A percentile compares a stretch with the other conserved stretches of the same genome.
Evolutionary conservation across 2,888 invertebrate genomes (phyloP).

Genomic region (Petrophora chlorosata): DNA sequence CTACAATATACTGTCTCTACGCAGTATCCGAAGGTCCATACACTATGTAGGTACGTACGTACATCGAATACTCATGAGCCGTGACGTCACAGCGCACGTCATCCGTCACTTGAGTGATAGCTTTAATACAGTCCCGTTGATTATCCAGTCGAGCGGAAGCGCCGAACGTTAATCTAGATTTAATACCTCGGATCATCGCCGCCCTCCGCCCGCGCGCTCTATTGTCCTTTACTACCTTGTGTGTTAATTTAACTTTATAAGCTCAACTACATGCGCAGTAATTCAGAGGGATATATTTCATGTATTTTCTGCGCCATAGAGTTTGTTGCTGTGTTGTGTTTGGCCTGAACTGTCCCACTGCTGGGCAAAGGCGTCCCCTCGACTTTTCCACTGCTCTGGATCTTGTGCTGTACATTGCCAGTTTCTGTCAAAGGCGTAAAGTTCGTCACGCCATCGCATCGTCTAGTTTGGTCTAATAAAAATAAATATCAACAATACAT

Average conservation of each 20-base stretch:
- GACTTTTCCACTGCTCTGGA: no score
- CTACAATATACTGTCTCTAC: no score
- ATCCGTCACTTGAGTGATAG: constrained; percentile 78
- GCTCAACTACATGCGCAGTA: constrained; percentile 14
- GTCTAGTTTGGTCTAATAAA: no score
- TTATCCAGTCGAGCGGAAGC: constrained; percentile 74
- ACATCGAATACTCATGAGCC: constrained; percentile 30
- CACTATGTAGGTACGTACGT: constrained; percentile 37
- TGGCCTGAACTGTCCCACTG: no score
- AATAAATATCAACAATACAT: no score
- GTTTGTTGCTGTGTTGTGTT: no score
- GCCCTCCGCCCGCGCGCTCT: constrained; percentile 42
- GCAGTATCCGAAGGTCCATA: no score
- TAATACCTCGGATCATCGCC: constrained; percentile 75
- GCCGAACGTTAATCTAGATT: constrained; percentile 80
- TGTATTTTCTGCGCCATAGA: no score
- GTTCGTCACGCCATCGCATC: no score
- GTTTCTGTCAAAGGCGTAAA: no score
- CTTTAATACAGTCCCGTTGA: constrained; percentile 80
- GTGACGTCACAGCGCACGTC: constrained; percentile 68
- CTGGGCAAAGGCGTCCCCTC: no score
- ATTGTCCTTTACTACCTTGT: constrained; percentile 47
- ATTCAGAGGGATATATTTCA: not conserved
- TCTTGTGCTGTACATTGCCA: no score
- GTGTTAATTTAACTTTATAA: constrained; percentile 38